phyloP scores from a whole-genome alignment of 1,140 invertebrate species.

The Philotrypesis tridentata region DNA sequence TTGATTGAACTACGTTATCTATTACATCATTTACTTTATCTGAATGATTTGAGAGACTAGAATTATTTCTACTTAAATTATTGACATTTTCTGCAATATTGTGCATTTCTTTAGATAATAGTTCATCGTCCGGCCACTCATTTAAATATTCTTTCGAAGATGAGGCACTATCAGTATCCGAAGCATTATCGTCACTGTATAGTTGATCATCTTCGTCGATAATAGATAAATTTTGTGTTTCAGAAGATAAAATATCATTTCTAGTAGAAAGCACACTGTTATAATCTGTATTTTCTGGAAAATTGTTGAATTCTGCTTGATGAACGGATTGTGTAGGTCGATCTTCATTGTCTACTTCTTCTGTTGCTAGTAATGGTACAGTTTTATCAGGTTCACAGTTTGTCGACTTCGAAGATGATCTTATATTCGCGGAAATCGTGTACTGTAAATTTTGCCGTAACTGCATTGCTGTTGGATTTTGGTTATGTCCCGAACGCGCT shows the following conservation, averaged over 20 bases:
- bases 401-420: constrained; percentile 20
- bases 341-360: not conserved
- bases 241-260: not conserved
- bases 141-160: not conserved
- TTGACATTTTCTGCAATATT: too few species aligned
- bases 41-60: too few species aligned
- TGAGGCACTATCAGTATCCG: not conserved
- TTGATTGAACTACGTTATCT: not conserved
- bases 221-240: not conserved
- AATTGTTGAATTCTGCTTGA: not conserved
- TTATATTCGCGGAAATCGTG: constrained; percentile 42
- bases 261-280: not conserved
- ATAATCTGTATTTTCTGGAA: not conserved
- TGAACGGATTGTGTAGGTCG: not conserved
- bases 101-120: too few species aligned
- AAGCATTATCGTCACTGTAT: not conserved
- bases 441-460: constrained; percentile 51
- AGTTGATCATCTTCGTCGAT: not conserved
- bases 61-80: too few species aligned
- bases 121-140: too few species aligned
- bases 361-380: constrained; percentile 15
- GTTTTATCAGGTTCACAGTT: constrained; percentile 45
- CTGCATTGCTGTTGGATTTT: constrained; percentile 47
- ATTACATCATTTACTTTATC: not conserved
- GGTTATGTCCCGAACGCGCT: constrained; percentile 37